Base-by-base conservation (phyloP, 2,888 invertebrate species). In the Pterostichus niger region DNA sequence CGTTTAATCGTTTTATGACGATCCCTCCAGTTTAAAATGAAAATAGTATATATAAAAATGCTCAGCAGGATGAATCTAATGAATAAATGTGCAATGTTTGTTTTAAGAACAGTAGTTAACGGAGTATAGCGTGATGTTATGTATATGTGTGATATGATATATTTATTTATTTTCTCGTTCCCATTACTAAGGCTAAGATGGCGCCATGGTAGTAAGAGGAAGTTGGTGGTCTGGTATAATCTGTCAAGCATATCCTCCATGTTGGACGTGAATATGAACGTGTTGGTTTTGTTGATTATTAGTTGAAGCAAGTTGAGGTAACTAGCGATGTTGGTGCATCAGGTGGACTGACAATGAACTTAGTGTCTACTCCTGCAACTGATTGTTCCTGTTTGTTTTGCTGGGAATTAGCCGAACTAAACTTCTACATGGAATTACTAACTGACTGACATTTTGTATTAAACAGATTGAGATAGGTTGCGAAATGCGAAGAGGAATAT, bases 231-330 rank as follows among this genome's bases (percentile, higher is more conserved):
- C 35, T 59, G 33, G 35, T 13, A 44, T 59, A 78, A 78, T 78
- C 56, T 59, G 77, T 78, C 77, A 78, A 24, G 40, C 59, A 59
- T 78, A 79, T 64, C 64, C 78, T 44, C 46, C 33, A 44, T 17
- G 9, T 0, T 13, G 10, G n/a, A 49, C 11, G 33, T 11, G 64
- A 11, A 35, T 64, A 31, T 44, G 78, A 17, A 79, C 78, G 78
- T 79, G 78, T 79, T 64, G 78, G 78, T 79, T 79, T 79, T 79
- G 78, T 79, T 79, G 78, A 79, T 79, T 79, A 79, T 79, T 46
- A 79, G 64, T 64, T 61, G 40, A 79, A 61, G 73, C 78, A 79
- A 79, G 78, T 79, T 79, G 75, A 59, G 78, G 78, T 61, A 79
- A 79, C 64, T 13, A 64, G 78, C 17, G 9, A 40, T 9, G 78